Conservation (phyloP, 2,113 vertebrate species). For the Excalfactoria chinensis region DNA sequence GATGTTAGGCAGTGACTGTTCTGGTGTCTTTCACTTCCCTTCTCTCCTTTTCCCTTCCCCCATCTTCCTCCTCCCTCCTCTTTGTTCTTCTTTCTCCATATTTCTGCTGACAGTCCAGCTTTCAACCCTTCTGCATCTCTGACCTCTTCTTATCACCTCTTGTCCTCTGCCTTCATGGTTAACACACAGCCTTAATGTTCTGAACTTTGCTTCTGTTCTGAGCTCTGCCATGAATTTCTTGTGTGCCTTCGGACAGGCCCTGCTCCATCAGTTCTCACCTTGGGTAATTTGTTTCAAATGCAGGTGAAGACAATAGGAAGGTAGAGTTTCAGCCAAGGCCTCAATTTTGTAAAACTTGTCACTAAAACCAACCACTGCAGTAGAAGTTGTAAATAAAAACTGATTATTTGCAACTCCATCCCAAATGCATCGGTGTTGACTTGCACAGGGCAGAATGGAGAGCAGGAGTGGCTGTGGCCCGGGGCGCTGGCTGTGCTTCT, state of each 20-base stretch:
- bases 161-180: not conserved
- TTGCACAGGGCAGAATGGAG: not conserved
- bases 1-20: slow-evolving; percentile 1
- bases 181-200: not conserved
- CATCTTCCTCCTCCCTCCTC: not conserved
- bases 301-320: not conserved
- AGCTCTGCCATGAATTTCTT: not conserved
- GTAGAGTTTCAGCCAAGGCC: not conserved
- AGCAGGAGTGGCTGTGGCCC: not conserved
- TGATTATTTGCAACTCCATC: not conserved
- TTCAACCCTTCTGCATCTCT: not conserved
- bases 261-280: not conserved
- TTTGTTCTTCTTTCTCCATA: not conserved
- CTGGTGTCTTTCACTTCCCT: not conserved
- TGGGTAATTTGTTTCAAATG: not conserved
- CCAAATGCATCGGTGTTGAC: not conserved
- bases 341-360: not conserved
- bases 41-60: not conserved
- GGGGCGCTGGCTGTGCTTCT: not conserved
- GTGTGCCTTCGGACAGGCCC: not conserved
- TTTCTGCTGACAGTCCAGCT: slow-evolving; percentile 48
- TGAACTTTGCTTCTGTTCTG: not conserved
- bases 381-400: not conserved
- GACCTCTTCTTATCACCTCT: not conserved
- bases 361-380: slow-evolving; percentile 4